Evolutionary conservation across 2,888 invertebrate species (phyloP).

Genomic region (Augiades crinisus): DNA sequence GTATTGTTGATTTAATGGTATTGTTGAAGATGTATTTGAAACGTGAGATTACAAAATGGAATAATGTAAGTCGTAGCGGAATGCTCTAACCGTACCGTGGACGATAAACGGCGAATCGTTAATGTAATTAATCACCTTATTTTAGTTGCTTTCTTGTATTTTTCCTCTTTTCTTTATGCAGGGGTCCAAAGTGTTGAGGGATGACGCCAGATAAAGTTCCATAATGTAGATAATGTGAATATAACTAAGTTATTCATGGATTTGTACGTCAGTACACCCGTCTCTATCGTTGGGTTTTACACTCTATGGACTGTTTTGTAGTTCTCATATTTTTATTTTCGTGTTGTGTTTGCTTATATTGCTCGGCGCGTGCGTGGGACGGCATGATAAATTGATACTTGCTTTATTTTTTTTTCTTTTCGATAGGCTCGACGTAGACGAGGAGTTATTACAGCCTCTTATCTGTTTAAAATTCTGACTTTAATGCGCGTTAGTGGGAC

Average conservation of each 20-base stretch:
- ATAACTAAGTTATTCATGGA: constrained; percentile 76
- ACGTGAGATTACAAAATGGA: not conserved
- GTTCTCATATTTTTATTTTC: constrained; percentile 61
- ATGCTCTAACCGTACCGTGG: constrained; percentile 33
- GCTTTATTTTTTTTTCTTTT: constrained; percentile 58
- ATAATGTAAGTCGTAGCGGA: not conserved
- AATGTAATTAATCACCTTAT: constrained; percentile 43
- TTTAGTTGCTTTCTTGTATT: constrained; percentile 43
- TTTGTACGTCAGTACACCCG: constrained; percentile 60
- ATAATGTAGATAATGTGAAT: constrained; percentile 80
- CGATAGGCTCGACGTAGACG: constrained; percentile 68
- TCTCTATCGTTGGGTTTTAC: constrained; percentile 80
- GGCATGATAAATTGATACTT: constrained; percentile 75
- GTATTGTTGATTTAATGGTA: not conserved
- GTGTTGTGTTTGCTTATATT: constrained; percentile 68
- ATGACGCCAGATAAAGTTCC: constrained; percentile 74
- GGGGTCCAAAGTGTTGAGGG: constrained; percentile 63
- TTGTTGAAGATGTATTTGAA: not conserved
- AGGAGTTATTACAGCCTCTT: constrained; percentile 59
- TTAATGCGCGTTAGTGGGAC: constrained; percentile 50
- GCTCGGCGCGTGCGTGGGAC: constrained; percentile 70
- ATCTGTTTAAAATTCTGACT: constrained; percentile 53
- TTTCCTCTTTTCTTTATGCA: constrained; percentile 48
- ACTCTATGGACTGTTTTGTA: constrained; percentile 65
- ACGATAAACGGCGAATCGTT: constrained; percentile 61